A percentile compares a stretch with the other conserved stretches of the same genome.
Conservation (phyloP, 1,140 invertebrate species). For the Papilio dardanus region DNA sequence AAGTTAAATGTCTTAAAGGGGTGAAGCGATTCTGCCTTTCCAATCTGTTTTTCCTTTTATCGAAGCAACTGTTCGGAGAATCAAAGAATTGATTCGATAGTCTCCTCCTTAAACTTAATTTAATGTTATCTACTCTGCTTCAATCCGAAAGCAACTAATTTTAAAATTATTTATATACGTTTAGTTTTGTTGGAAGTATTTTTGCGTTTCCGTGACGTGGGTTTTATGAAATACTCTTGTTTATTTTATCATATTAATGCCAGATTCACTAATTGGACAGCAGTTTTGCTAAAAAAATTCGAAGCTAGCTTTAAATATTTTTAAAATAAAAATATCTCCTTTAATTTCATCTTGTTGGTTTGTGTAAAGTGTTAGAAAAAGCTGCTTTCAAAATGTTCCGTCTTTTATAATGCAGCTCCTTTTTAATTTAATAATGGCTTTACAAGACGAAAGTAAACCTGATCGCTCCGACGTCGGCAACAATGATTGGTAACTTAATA, state of each 20-base stretch:
- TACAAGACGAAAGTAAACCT: not conserved
- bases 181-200: not conserved
- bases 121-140: not conserved
- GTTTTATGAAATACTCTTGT: not conserved
- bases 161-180: not conserved
- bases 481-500: not conserved
- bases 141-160: not conserved
- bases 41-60: slow-evolving; percentile 6
- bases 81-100: slow-evolving; percentile 3
- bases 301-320: not conserved
- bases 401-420: not conserved
- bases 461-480: not conserved
- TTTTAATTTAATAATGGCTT: slow-evolving; percentile 5
- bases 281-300: not conserved
- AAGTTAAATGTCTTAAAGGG: not conserved
- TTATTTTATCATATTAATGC: not conserved
- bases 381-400: not conserved
- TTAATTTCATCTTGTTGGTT: not conserved
- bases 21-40: not conserved
- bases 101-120: not conserved
- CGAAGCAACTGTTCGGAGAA: not conserved
- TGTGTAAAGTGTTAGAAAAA: not conserved
- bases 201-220: no score
- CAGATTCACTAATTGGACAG: no score
- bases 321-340: not conserved